Percentiles rank a stretch among this genome's conserved stretches.
Conservation (phyloP, 1,140 invertebrate genomes). For the Drosophila setifemur region DNA sequence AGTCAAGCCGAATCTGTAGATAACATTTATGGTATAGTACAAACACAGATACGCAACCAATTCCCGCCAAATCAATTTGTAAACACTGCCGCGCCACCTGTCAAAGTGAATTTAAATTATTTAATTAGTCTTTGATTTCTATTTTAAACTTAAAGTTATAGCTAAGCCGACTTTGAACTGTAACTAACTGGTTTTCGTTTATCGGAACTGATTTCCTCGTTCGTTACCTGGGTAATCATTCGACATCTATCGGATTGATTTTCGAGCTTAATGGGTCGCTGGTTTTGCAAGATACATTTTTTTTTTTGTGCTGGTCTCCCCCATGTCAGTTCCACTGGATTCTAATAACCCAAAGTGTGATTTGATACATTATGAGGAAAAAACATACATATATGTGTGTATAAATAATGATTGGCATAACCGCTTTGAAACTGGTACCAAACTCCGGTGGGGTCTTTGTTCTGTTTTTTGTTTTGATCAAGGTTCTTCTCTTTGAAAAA, state of each 20-base stretch:
- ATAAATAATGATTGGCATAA: constrained; percentile 50
- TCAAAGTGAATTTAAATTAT: constrained; percentile 5
- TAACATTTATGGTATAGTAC: constrained; percentile 94
- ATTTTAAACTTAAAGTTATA: not conserved
- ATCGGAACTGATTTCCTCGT: constrained; percentile 26
- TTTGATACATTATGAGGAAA: constrained; percentile 38
- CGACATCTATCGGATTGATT: constrained; percentile 23
- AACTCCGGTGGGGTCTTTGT: constrained; percentile 28
- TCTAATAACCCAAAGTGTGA: constrained; percentile 18
- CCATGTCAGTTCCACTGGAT: constrained; percentile 49
- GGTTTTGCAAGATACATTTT: constrained; percentile 30
- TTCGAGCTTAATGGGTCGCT: constrained; percentile 44
- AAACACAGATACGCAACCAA: constrained; percentile 92
- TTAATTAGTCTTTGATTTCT: not conserved
- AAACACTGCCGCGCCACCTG: constrained; percentile 98
- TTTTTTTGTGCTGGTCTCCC: constrained; percentile 23
- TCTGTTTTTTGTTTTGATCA: constrained; percentile 39
- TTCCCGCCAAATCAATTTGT: constrained; percentile 98
- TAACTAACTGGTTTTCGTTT: constrained; percentile 32
- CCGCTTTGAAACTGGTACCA: constrained; percentile 56
- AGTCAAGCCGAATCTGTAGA: constrained; percentile 93
- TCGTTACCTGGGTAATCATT: constrained; percentile 21
- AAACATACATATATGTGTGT: constrained; percentile 11
- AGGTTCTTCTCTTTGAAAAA: constrained; percentile 50
- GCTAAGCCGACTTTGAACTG: constrained; percentile 21